Evolutionary conservation across 1,140 invertebrate genomes (phyloP), one percentile per base, ranked within the genome.

Genomic region (Bombus ignitus): DNA sequence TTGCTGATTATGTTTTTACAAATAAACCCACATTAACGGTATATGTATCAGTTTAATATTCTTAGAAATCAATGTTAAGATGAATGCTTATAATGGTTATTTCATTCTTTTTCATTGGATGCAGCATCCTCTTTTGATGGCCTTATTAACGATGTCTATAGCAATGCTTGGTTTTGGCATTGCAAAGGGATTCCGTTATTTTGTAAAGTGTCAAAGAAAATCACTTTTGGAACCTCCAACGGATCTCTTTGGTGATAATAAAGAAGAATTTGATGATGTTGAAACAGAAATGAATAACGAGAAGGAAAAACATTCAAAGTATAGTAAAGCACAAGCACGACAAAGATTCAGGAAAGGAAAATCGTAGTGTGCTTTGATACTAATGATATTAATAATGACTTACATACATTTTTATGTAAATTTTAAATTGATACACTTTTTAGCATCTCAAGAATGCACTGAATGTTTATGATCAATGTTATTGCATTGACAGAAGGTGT

Each of bases 261-360:
- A 94, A 37, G 92, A 94, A 76, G 90, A 94, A 53, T 83, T 82
- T 22, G 88, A 91, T 22, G 91, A 91, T 70, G 83, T 88, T 13
- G 93, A 94, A 65, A 81, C 92, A 22, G 92, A 92, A 39, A 92
- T 92, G 83, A 88, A 81, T 39, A 91, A 81, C 68, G 92, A 93
- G 73, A 93, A 93, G 87, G 93, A 95, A 22, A 94, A 94, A 84
- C 92, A 93, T 87, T 93, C 93, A 32, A 95, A 96, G 92, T 97
- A 97, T 86, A 97, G 96, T 78, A 97, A 97, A 95, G 97, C 97
- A 18, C 97, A 97, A 94, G 97, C 97, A 10, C 94, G 97, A 85
- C 96, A 97, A 85, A 95, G 97, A 92, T 97, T 96, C 92, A 96
- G 96, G 89, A 97, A 97, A 94, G 96, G 97, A 83, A 97, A 97